phyloP scores from a whole-genome alignment of 1,140 invertebrate species.

The Polyergus mexicanus region DNA sequence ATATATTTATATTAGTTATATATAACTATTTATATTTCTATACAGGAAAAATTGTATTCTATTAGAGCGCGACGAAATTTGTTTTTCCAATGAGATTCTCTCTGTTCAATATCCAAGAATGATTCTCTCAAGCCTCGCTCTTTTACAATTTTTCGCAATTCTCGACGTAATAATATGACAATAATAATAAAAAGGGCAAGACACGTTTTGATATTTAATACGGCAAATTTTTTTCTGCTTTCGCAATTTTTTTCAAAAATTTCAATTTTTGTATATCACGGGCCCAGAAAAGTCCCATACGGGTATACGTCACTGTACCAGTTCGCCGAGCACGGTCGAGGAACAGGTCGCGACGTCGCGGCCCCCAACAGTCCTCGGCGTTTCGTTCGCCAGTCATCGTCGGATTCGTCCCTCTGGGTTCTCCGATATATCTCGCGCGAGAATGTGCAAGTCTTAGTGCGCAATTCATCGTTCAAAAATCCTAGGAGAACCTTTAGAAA shows the following conservation, averaged over 20 bases:
- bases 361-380: slow-evolving; percentile 45
- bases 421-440: background rate
- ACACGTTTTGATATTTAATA: background rate
- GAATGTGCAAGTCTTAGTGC: slow-evolving; percentile 16
- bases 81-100: background rate
- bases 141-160: background rate
- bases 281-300: background rate
- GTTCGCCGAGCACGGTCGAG: slow-evolving; percentile 21
- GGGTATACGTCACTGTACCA: slow-evolving; percentile 36
- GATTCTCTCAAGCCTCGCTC: background rate
- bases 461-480: background rate
- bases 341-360: slow-evolving; percentile 52
- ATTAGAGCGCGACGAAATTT: no score
- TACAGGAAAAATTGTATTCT: background rate
- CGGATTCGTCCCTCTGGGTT: background rate
- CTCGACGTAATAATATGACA: background rate
- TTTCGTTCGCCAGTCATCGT: slow-evolving; percentile 45
- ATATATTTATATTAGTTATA: slow-evolving; percentile 19
- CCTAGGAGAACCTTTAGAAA: background rate
- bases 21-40: background rate
- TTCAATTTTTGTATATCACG: background rate
- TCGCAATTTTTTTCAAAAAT: background rate
- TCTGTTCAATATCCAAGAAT: background rate
- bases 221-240: background rate
- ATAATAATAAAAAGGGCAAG: background rate